Percentiles rank a stretch among this genome's conserved stretches.
phyloP scores from a whole-genome alignment of 2,888 invertebrate genomes.

The Nycteola revayana region DNA sequence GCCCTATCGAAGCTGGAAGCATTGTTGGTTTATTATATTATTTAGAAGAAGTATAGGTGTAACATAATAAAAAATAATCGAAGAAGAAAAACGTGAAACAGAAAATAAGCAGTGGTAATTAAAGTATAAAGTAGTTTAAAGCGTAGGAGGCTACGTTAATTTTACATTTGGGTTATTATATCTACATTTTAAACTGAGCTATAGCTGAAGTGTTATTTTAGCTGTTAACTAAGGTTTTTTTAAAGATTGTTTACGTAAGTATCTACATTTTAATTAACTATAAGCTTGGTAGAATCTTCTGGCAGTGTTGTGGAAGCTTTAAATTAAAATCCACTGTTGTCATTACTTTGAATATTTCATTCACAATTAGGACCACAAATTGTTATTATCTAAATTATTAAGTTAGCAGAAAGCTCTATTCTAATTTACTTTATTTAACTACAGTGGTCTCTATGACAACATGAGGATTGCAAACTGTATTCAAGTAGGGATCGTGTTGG shows the following conservation, averaged over 20 bases:
- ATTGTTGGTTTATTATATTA: conserved; percentile 7
- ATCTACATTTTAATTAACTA: conserved; percentile 39
- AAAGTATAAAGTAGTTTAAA: conserved; percentile 19
- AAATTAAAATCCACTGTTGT: conserved; percentile 50
- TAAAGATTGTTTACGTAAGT: no score
- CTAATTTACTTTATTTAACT: conserved; percentile 45
- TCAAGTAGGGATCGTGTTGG: conserved; percentile 66
- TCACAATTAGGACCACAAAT: conserved; percentile 34
- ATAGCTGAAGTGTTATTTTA: conserved; percentile 42
- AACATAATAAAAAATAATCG: conserved; percentile 23
- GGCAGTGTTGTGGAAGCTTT: conserved; percentile 62
- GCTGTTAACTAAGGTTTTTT: conserved; percentile 29
- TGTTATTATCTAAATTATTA: conserved; percentile 19
- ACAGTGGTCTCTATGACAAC: conserved; percentile 70
- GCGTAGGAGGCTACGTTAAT: conserved; percentile 22
- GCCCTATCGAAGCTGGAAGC: conserved; percentile 51
- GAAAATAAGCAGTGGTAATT: conserved; percentile 41
- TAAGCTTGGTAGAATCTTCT: conserved; percentile 50
- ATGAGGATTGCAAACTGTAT: conserved; percentile 47
- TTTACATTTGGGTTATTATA: conserved; percentile 17
- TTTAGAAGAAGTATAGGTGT: conserved; percentile 12
- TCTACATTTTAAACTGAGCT: conserved; percentile 39
- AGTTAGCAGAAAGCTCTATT: conserved; percentile 51
- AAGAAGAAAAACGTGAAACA: conserved; percentile 30
- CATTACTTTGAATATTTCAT: conserved; percentile 37